Base-by-base conservation (phyloP, 2,888 invertebrate species). In the Drosophila neonasuta region DNA sequence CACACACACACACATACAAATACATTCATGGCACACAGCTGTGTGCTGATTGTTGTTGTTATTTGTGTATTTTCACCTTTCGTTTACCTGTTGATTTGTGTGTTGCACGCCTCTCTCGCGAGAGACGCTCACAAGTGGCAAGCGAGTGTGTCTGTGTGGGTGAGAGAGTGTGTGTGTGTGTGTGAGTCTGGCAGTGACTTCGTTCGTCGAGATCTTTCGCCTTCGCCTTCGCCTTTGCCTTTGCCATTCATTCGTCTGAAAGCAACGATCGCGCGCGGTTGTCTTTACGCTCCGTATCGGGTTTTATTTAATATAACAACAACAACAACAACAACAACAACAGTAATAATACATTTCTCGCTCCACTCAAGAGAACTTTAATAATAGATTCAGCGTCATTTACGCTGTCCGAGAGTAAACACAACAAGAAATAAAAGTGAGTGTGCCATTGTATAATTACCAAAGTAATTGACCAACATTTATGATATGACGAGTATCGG, bases 191-290 rank as follows among this genome's bases (percentile, higher is more conserved):
- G 68, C 84, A 65, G 59, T 60, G 74, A 83, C 74, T 84, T 76
- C 60, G 69, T 56, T 48, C 51, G 69, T 52, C 30, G 30, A 64
- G 75, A 73, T 73, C 63, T 70, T 68, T 76, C 57, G 70, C 67
- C 70, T 62, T 72, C 50, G 65, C 70, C 80, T 65, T 71, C 46
- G 73, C 61, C 73, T 62, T 65, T 42, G 59, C 71, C 24, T 24
- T 24, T 24, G 24, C 24, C 24, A 24, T 24, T 24, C 81, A 87
- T 86, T 88, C 86, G 86, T 77, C 78, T 77, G 70, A 77, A 86
- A 81, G 82, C 84, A 80, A 77, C 81, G 84, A 84, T 77, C 88
- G 88, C 79, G 87, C 64, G 70, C 88, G 81, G 87, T 80, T 74
- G 64, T 74, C 72, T 71, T 44, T 34, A 54, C 59, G 54, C 61